Evolutionary conservation across 2,888 invertebrate species (phyloP), one percentile per base, ranked within the genome.

Genomic region (Heliothis peltigera): DNA sequence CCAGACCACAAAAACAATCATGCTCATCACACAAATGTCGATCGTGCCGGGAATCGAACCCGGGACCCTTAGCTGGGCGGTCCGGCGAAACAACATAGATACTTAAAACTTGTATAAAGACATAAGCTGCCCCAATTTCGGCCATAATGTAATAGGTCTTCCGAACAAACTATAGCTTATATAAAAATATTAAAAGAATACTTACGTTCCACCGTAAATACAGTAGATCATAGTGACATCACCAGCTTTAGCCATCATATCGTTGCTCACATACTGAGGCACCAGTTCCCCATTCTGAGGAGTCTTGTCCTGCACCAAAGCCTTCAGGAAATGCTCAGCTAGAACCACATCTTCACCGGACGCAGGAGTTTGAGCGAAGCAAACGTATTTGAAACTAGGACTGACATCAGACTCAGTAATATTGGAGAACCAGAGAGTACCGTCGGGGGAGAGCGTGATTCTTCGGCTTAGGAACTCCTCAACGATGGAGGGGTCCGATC

Each of bases 151-250:
- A n/a, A n/a, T n/a, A n/a, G n/a, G n/a, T n/a, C n/a, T n/a, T n/a
- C n/a, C n/a, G n/a, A n/a, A n/a, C n/a, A n/a, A n/a, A 22, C 22
- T 22, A 4, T 22, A 42, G n/a, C 4, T 43, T 4, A n/a, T 22
- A 1, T 21, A 17, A 4, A 47, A 18, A n/a, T 4, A 12, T 28
- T 0, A 0, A 18, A 43, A 15, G 52, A 55, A 18, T 28, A 91
- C 92, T 91, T 55, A 94, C 94, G 87, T 90, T 67, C 94, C 92
- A 48, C 92, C 92, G 57, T 89, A 93, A 43, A 94, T 91, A 75
- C 94, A 94, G 83, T 91, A 93, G 15, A 94, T 81, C 81, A 84
- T 87, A 0, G 89, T 89, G 0, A 83, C 77, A 4, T 89, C 84
- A 0, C 91, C 92, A 21, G 83, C 87, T 39, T 85, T 86, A 0